phyloP scores from a whole-genome alignment of 2,113 vertebrate genomes.

The Eublepharis macularius region DNA sequence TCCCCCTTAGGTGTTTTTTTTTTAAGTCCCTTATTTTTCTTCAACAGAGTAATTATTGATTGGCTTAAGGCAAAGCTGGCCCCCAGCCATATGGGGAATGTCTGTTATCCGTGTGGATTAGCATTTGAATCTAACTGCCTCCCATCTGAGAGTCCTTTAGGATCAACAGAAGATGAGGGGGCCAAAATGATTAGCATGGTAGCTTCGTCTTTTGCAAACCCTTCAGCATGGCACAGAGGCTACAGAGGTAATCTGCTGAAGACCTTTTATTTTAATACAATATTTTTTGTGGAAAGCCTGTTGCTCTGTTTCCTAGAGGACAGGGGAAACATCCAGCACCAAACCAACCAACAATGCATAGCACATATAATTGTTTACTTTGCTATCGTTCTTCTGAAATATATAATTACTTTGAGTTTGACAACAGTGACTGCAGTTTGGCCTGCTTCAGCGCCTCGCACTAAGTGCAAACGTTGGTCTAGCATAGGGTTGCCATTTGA shows the following conservation, averaged over 20 bases:
- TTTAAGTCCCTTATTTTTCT: slow-evolving; percentile 48
- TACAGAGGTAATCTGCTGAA: slow-evolving; percentile 13
- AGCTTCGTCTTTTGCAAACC: slow-evolving; percentile 28
- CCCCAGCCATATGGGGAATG: slow-evolving; percentile 67
- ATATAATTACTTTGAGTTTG: slow-evolving; percentile 5
- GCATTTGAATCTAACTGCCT: slow-evolving; percentile 49
- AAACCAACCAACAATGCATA: neutral
- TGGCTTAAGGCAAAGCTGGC: slow-evolving; percentile 70
- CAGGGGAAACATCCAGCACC: neutral
- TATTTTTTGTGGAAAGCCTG: neutral
- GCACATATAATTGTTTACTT: neutral
- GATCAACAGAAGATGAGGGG: slow-evolving; percentile 66
- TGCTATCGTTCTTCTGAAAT: neutral
- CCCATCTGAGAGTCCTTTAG: slow-evolving; percentile 55
- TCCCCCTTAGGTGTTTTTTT: neutral
- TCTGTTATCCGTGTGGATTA: slow-evolving; percentile 77
- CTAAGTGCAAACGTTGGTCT: too few species aligned
- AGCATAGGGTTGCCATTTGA: too few species aligned
- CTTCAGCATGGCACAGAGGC: neutral
- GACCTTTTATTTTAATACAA: neutral
- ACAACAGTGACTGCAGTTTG: neutral
- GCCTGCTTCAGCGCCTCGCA: neutral
- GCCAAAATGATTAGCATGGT: slow-evolving; percentile 63
- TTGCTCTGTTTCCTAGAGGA: neutral
- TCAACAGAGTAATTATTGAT: slow-evolving; percentile 76